A percentile compares a stretch with the other conserved stretches of the same genome.
phyloP scores from a whole-genome alignment of 1,140 invertebrate genomes.

The Pachypeltis micranthus region DNA sequence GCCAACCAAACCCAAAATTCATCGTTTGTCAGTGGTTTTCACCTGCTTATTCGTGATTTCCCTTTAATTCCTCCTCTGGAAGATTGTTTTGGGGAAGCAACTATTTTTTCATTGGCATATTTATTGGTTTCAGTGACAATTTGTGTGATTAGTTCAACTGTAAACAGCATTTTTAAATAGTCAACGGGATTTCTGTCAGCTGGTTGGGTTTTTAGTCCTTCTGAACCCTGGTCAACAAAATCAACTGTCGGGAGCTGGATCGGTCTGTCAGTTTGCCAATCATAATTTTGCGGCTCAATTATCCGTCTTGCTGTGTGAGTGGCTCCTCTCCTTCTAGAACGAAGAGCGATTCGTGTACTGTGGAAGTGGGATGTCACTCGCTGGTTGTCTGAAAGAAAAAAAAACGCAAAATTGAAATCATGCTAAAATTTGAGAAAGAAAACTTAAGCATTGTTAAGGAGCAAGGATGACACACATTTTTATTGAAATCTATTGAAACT shows the following conservation, averaged over 20 bases:
- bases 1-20: background rate
- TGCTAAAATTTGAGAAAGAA: too few relatives aligned
- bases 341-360: background rate
- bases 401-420: background rate
- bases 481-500: too few relatives aligned
- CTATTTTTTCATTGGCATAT: background rate
- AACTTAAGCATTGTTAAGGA: too few relatives aligned
- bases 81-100: too few relatives aligned
- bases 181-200: slow-evolving; percentile 8
- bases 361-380: background rate
- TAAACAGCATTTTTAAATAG: slow-evolving; percentile 3
- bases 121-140: slow-evolving; percentile 1
- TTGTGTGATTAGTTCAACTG: background rate
- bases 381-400: background rate
- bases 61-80: too few relatives aligned
- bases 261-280: background rate
- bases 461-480: too few relatives aligned
- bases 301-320: background rate
- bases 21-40: background rate
- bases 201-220: background rate
- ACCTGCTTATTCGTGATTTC: background rate
- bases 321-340: background rate
- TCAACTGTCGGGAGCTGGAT: background rate
- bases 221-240: background rate
- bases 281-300: background rate